Conservation (phyloP, 2,888 invertebrate species). For the Quadroppia sp. region DNA sequence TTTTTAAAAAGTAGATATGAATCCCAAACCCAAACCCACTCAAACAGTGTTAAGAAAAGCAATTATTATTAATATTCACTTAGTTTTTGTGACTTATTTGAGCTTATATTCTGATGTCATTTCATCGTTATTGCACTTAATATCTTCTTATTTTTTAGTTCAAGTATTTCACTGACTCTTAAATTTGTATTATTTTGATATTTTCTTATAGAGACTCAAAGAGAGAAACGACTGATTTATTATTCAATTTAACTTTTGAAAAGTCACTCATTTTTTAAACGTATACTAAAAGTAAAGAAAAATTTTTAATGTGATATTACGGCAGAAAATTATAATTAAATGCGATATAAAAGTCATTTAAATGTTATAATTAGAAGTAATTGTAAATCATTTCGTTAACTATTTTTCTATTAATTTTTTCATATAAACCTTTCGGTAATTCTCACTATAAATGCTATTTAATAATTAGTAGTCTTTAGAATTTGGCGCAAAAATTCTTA, state of each 20-base stretch:
- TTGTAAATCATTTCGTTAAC: background rate
- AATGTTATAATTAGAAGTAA: background rate
- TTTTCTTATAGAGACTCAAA: background rate
- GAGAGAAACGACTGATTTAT: background rate
- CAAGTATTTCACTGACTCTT: background rate
- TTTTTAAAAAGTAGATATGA: background rate
- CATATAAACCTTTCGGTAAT: too few species aligned
- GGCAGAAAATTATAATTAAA: background rate
- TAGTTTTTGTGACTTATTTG: background rate
- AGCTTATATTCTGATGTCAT: conserved; percentile 5
- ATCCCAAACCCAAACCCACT: background rate
- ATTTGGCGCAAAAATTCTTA: background rate
- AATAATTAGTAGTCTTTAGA: background rate
- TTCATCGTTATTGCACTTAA: conserved; percentile 4
- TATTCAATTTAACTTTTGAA: background rate
- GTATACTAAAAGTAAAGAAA: background rate
- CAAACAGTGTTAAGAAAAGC: too few species aligned
- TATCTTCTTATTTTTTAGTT: background rate
- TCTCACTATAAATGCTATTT: too few species aligned
- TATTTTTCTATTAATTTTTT: background rate
- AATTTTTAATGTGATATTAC: background rate
- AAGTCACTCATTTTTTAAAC: background rate
- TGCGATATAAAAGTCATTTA: background rate
- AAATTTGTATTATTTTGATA: background rate
- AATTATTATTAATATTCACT: background rate